A percentile compares a stretch with the other conserved stretches of the same genome.
Conservation (phyloP, 2,888 invertebrate species). For the Sinotaia quadrata region DNA sequence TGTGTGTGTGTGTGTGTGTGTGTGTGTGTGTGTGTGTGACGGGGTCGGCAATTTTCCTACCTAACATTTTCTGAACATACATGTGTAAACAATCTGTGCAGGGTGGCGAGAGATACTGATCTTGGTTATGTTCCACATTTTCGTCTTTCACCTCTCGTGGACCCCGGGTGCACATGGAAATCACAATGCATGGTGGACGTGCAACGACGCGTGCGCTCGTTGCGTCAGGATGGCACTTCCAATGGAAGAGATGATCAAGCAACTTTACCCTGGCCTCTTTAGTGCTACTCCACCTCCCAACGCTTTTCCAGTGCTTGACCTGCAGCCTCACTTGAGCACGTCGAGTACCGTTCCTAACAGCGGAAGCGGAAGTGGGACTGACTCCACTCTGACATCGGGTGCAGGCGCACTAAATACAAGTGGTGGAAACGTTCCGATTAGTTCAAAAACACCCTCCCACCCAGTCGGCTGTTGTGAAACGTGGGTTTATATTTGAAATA, state of each 20-base stretch:
- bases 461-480: constrained; percentile 41
- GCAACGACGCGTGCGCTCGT: constrained; percentile 33
- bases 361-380: not conserved
- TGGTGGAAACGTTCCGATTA: too few species aligned
- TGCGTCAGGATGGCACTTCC: constrained; percentile 37
- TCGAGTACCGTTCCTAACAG: not conserved
- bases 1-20: too few species aligned
- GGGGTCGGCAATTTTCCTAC: too few species aligned
- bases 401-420: too few species aligned
- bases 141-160: too few species aligned
- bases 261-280: constrained; percentile 42
- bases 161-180: constrained; percentile 1
- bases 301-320: constrained; percentile 1
- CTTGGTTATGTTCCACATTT: too few species aligned
- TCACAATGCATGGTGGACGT: constrained; percentile 38
- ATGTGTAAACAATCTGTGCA: too few species aligned
- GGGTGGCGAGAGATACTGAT: too few species aligned
- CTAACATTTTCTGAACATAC: too few species aligned
- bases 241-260: constrained; percentile 37
- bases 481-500: too few species aligned
- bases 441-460: not conserved
- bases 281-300: constrained; percentile 31
- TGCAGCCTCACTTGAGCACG: too few species aligned
- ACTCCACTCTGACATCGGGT: not conserved
- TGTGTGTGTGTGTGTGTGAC: too few species aligned